Conservation (phyloP, 2,113 vertebrate species). For the Progne subis region DNA sequence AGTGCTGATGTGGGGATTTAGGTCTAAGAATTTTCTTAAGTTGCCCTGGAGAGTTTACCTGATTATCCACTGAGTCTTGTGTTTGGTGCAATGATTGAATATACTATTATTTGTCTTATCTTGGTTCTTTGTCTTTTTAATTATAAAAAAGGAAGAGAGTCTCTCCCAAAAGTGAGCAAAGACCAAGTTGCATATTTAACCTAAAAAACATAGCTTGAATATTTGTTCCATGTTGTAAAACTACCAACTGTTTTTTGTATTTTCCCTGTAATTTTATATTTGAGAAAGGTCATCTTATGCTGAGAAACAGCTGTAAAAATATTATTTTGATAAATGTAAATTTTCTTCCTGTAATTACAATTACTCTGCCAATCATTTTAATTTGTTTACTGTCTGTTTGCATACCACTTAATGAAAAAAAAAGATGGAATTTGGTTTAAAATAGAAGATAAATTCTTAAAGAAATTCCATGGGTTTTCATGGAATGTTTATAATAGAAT, state of each 20-base stretch:
- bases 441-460: background rate
- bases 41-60: constrained; percentile 37
- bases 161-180: background rate
- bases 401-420: background rate
- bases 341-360: background rate
- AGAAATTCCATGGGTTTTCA: background rate
- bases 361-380: background rate
- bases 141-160: background rate
- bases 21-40: constrained; percentile 13
- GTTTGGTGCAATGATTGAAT: constrained; percentile 45
- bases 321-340: background rate
- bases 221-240: background rate
- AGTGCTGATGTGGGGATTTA: constrained; percentile 48
- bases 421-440: background rate
- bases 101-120: constrained; percentile 25
- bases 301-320: background rate
- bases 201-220: background rate
- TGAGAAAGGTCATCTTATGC: background rate
- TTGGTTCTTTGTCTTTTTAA: background rate
- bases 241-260: background rate
- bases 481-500: background rate
- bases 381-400: background rate
- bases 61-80: constrained; percentile 35
- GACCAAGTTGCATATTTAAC: background rate
- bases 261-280: background rate